Base-by-base conservation (phyloP, 2,888 invertebrate genomes). In the Andrena minutula region DNA sequence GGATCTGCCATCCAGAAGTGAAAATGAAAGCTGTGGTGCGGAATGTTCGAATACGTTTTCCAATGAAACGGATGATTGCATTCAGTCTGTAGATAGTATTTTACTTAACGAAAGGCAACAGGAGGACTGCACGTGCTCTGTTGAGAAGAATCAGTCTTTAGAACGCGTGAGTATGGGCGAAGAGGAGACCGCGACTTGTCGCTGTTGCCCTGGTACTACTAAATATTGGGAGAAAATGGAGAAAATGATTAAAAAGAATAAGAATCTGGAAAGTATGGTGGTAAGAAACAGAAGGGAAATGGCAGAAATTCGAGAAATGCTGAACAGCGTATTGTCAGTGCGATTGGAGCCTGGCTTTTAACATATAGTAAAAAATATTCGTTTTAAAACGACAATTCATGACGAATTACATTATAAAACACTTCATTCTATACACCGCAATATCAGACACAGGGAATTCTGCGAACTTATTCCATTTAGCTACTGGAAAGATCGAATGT, bases 321-420 rank as follows among this genome's bases (percentile, higher is more conserved):
- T 92, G 16, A 92, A 79, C 66, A 92, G 69, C 35, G 91, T 91
- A 16, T 85, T 92, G 73, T 92, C 91, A 0, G 91, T 92, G 8
- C 92, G 90, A 75, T 90, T 92, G 90, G 93, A 93, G 71, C 93
- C 93, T 7, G 93, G 93, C 69, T 93, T 93, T 88, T 93, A 83
- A 89, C 32, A 20, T 65, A 7, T 49, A 16, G n/a, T 2, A 56
- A 58, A 5, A 58, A 30, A 51, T 20, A 12, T 23, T 23, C 20
- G n/a, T 2, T 16, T 30, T 28, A n/a, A 41, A 75, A 53, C 2
- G 5, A 41, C 47, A 20, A 53, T 30, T 10, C 26, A 41, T 41
- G 41, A 26, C 35, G n/a, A 51, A 60, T 30, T 10, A 20, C 10
- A 41, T 51, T 47, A 28, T 6, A 47, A 74, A 41, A 30, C 63